These are phyloP conservation scores for Calcarius lapponicus DNA, from an alignment of 2,797 vertebrate species.

Conservation along the genomic window DNA sequence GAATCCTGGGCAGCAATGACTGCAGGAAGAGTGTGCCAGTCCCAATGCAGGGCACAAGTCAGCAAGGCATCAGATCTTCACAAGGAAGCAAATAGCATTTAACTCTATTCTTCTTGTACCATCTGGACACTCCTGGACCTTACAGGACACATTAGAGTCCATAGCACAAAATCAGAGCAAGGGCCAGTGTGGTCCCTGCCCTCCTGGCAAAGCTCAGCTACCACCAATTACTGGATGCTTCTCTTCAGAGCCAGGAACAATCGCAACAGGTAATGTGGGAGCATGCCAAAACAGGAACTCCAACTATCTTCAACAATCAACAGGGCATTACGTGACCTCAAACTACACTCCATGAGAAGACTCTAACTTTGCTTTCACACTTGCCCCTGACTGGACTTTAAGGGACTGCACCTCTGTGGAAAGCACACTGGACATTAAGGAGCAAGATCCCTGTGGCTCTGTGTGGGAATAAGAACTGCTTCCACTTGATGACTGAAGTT, in stretches of 20 bases:
- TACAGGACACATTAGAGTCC: not conserved
- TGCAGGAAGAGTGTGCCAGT: not conserved
- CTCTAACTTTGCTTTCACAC: not conserved
- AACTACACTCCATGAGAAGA: not conserved
- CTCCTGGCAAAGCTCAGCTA: not conserved
- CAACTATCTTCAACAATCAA: not conserved
- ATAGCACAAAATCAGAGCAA: not conserved
- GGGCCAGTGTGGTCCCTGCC: fast-evolving
- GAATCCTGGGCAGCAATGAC: not conserved
- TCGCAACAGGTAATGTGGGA: fast-evolving
- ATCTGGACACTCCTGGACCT: not conserved
- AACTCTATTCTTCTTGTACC: not conserved
- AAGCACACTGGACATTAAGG: fast-evolving
- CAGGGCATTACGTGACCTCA: not conserved
- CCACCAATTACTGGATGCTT: fast-evolving
- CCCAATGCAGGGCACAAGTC: not conserved
- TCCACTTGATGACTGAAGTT: not conserved
- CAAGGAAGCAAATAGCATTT: not conserved
- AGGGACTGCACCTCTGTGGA: not conserved
- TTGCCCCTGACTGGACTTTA: too few species aligned
- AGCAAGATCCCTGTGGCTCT: not conserved
- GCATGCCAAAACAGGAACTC: not conserved
- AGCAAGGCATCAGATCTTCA: not conserved
- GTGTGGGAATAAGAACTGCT: not conserved
- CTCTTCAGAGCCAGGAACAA: not conserved